Evolutionary conservation across 2,888 invertebrate genomes (phyloP), one percentile per base, ranked within the genome.

Genomic region (Patella ulyssiponensis): DNA sequence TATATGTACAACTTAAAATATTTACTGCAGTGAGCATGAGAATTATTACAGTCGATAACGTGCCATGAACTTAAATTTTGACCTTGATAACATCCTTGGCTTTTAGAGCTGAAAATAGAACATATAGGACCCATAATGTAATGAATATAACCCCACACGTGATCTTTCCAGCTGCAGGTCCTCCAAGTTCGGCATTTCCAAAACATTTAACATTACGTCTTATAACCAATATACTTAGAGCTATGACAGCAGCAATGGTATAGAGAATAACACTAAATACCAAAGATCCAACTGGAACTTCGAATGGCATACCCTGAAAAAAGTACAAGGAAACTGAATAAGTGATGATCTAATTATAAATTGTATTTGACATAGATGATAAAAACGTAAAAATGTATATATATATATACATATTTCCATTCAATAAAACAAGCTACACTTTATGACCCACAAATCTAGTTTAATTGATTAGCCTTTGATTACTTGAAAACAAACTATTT

Each of bases 161-260:
- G 77, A 90, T 87, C 83, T 93, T 93, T 5, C 90, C 84, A 17
- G 83, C 83, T 1, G 82, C 78, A 7, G 93, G 92, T 17, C 94
- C 94, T 56, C 94, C 94, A 9, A 94, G 88, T 87, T 94, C 93
- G 9, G 92, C 93, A 75, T 90, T 90, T 23, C 93, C 93, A 82
- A 93, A 93, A 12, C 90, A 52, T 0, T 86, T 74, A 56, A 92
- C 77, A 79, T 88, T 92, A 79, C 94, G 90, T 73, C 94, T 89
- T 0, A 91, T 77, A 51, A 93, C 81, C 2, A 94, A 86, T 2
- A 93, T 80, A 0, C 84, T 81, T 7, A 94, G 88, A 69, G 93
- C 92, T 51, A 93, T 75, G 33, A 93, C 81, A 3, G 93, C 92
- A 69, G 91, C 90, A 11, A 92, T 88, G 2, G 93, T 92, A 91